A percentile compares a stretch with the other conserved stretches of the same genome.
These are phyloP conservation scores for Lateolabrax maculatus DNA, from an alignment of 2,797 vertebrate genomes.

Conservation along the genomic window DNA sequence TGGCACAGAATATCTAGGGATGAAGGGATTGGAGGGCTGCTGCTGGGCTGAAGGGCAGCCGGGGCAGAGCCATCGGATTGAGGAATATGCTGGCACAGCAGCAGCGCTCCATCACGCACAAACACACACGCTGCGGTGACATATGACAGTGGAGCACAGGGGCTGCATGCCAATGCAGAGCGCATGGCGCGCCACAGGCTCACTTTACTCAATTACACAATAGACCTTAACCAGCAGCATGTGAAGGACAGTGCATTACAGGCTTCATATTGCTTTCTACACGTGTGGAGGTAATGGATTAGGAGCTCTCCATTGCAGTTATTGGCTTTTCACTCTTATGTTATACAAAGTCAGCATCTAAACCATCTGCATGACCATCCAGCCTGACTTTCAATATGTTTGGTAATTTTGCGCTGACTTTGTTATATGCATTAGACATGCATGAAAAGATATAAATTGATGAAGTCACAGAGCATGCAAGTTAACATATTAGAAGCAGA, in stretches of 20 bases:
- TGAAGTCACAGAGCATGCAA: constrained; percentile 19
- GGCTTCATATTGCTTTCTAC: constrained; percentile 43
- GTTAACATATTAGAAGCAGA: constrained; percentile 21
- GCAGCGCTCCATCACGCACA: constrained; percentile 56
- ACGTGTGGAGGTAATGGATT: constrained; percentile 56
- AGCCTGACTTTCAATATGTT: constrained; percentile 37
- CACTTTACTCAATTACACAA: constrained; percentile 67
- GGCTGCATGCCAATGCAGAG: constrained; percentile 61
- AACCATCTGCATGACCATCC: constrained; percentile 22
- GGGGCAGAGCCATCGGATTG: constrained; percentile 56
- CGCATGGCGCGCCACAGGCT: constrained; percentile 32
- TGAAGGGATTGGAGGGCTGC: constrained; percentile 48
- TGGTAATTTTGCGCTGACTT: constrained; percentile 40
- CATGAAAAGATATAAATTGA: constrained; percentile 36
- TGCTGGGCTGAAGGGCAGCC: constrained; percentile 64
- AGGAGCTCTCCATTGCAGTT: constrained; percentile 36
- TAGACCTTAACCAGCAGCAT: constrained; percentile 69
- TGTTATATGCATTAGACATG: constrained; percentile 25
- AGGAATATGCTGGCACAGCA: constrained; percentile 82
- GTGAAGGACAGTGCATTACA: constrained; percentile 69
- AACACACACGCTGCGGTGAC: constrained; percentile 47
- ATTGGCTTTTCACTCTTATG: constrained; percentile 55
- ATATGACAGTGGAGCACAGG: constrained; percentile 42
- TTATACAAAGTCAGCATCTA: constrained; percentile 62
- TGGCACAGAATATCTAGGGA: constrained; percentile 65